Evolutionary conservation across 2,113 vertebrate genomes (phyloP).

Genomic region (Oreotrochilus melanogaster): DNA sequence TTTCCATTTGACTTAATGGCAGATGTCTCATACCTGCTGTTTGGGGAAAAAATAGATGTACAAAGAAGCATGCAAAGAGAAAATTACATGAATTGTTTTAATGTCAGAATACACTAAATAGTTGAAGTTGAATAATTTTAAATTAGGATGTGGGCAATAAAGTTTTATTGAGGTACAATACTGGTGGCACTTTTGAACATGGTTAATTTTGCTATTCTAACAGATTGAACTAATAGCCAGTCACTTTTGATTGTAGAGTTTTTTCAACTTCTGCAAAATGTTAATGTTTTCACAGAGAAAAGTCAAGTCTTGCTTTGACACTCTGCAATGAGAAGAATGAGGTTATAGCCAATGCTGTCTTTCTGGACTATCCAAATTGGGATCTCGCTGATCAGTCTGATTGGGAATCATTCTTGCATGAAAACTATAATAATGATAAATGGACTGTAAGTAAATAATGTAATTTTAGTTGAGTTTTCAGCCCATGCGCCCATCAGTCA

Average conservation of each 20-base stretch:
- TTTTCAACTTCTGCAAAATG: not conserved
- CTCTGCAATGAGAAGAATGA: slow-evolving; percentile 79
- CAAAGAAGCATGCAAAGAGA: not conserved
- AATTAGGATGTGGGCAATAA: not conserved
- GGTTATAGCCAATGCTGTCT: slow-evolving; percentile 85
- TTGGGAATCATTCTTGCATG: slow-evolving; percentile 84
- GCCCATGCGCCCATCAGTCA: not conserved
- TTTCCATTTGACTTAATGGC: not conserved
- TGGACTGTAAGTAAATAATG: slow-evolving; percentile 83
- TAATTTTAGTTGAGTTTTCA: not conserved
- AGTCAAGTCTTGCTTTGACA: slow-evolving; percentile 89
- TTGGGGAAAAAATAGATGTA: not conserved
- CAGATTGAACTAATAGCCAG: not conserved
- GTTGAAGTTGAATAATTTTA: not conserved
- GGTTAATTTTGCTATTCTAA: not conserved
- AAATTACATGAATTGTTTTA: not conserved
- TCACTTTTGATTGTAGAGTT: not conserved
- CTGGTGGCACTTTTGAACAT: not conserved
- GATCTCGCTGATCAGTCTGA: slow-evolving; percentile 78
- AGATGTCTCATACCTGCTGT: not conserved
- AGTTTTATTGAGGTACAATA: not conserved
- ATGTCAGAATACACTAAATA: not conserved
- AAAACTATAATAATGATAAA: slow-evolving; percentile 66
- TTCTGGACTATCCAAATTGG: slow-evolving; percentile 88
- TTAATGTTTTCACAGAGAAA: slow-evolving; percentile 83